Conservation (phyloP, 2,797 vertebrate genomes). For the Natrix natrix region DNA sequence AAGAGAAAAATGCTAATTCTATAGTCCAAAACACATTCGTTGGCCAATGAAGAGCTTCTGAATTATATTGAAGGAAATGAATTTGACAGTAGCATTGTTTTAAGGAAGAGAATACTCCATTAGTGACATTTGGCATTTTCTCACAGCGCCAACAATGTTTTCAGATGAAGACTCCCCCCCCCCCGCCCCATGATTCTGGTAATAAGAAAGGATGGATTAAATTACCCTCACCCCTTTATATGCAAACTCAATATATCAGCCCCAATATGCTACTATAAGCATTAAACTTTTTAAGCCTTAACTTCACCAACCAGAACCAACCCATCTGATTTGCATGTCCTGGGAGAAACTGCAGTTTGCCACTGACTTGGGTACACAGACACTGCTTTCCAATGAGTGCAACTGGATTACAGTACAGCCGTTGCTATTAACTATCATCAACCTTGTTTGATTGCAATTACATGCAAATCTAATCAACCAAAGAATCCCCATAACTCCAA, state of each 20-base stretch:
- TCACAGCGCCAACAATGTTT: background rate
- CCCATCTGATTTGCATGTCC: background rate
- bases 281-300: background rate
- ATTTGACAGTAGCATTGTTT: background rate
- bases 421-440: background rate
- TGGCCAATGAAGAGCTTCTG: background rate
- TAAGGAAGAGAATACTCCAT: background rate
- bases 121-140: background rate
- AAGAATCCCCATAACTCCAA: background rate
- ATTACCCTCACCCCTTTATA: background rate
- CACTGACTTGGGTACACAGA: background rate
- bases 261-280: background rate
- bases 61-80: background rate
- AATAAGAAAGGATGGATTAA: background rate
- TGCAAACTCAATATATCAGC: background rate
- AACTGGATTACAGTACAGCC: background rate
- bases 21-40: background rate
- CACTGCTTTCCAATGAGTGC: background rate
- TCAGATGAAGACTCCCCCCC: too few species aligned
- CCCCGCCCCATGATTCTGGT: background rate
- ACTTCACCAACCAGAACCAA: background rate
- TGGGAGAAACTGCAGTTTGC: background rate
- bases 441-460: background rate
- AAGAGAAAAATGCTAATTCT: background rate
- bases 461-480: background rate